Evolutionary conservation across 2,113 vertebrate genomes (phyloP).

Genomic region (Ciconia boyciana): DNA sequence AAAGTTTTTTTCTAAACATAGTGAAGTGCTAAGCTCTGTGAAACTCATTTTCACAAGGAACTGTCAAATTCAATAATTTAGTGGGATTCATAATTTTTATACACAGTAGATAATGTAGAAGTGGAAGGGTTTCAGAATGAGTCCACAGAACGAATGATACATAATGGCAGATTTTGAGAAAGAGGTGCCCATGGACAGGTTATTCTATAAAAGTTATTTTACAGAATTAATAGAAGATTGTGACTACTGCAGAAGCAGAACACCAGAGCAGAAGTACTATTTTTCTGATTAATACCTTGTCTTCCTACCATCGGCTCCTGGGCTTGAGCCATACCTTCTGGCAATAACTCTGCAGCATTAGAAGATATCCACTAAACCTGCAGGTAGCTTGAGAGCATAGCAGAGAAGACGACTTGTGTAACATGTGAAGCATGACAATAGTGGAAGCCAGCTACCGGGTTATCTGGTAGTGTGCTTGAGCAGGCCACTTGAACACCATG

Average conservation of each 20-base stretch:
- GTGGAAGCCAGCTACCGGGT: not conserved
- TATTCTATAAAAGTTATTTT: not conserved
- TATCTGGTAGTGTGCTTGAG: not conserved
- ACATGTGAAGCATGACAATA: not conserved
- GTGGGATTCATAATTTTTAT: not conserved
- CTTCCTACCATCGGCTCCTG: not conserved
- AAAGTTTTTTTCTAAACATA: not conserved
- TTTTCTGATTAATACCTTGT: not conserved
- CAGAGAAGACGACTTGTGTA: not conserved
- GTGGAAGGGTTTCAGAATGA: not conserved
- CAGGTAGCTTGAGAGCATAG: not conserved
- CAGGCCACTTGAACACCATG: not conserved
- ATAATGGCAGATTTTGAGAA: not conserved
- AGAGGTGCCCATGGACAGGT: not conserved
- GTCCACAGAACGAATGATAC: not conserved
- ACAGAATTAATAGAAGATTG: not conserved
- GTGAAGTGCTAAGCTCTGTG: not conserved
- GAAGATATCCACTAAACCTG: not conserved
- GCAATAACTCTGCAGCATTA: not conserved
- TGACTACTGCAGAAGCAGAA: not conserved
- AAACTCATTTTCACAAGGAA: not conserved
- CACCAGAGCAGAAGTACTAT: not conserved
- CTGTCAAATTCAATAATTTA: not conserved
- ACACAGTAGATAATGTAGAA: not conserved
- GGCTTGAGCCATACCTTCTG: not conserved